phyloP scores from a whole-genome alignment of 1,140 invertebrate genomes.

The Phortica variegata region DNA sequence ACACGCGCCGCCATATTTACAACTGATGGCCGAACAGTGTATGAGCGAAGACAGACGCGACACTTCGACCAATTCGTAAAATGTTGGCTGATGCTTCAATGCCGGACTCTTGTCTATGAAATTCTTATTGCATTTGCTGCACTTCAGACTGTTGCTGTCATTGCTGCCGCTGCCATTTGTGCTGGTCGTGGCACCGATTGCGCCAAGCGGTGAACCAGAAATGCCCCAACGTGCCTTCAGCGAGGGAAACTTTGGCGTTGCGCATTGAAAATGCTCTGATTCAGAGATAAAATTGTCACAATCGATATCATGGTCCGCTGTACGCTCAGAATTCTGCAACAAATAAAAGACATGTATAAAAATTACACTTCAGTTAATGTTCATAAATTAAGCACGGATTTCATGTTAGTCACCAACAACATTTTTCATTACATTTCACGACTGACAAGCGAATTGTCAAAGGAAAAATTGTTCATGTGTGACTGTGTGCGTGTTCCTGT shows the following conservation, averaged over 20 bases:
- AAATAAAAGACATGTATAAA: not conserved
- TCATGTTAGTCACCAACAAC: too few relatives aligned
- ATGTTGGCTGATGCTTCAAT: conserved; percentile 44
- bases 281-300: conserved; percentile 48
- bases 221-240: conserved; percentile 40
- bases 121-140: conserved; percentile 29
- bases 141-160: conserved; percentile 28
- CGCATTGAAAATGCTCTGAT: conserved; percentile 51
- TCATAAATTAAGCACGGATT: too few relatives aligned
- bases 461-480: too few relatives aligned
- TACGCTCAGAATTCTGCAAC: conserved; percentile 40
- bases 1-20: conserved; percentile 37
- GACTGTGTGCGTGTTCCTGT: too few relatives aligned
- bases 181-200: conserved; percentile 3
- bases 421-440: too few relatives aligned
- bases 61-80: conserved; percentile 49
- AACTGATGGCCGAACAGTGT: conserved; percentile 41
- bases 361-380: too few relatives aligned
- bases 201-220: conserved; percentile 23
- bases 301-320: conserved; percentile 46
- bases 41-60: conserved; percentile 44
- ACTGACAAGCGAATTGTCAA: too few relatives aligned
- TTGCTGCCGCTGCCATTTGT: conserved; percentile 3
- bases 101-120: conserved; percentile 28
- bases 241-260: conserved; percentile 43